Conservation (phyloP, 2,797 vertebrate genomes). For the Loris lydekkerianus region DNA sequence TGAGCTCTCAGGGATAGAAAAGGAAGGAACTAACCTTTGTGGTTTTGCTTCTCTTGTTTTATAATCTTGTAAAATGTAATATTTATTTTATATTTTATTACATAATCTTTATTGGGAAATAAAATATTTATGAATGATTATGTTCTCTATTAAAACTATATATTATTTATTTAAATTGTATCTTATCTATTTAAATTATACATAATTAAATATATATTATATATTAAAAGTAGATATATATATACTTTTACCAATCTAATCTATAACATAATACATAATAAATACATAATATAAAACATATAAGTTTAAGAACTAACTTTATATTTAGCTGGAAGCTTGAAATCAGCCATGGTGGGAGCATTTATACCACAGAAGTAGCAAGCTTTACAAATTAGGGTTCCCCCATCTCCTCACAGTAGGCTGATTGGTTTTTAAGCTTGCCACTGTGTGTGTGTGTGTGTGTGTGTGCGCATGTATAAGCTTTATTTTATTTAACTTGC, state of each 20-base stretch:
- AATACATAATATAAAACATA: slow-evolving; percentile 13
- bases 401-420: neutral
- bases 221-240: slow-evolving; percentile 43
- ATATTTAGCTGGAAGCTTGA: neutral
- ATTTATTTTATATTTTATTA: slow-evolving; percentile 67
- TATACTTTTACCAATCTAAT: slow-evolving; percentile 53
- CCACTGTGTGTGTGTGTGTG: neutral
- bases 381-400: neutral
- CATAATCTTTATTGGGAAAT: slow-evolving; percentile 65
- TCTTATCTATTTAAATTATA: slow-evolving; percentile 60
- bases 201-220: slow-evolving; percentile 66
- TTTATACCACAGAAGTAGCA: slow-evolving; percentile 38
- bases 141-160: slow-evolving; percentile 70
- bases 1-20: slow-evolving; percentile 3
- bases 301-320: neutral
- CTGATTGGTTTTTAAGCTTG: neutral
- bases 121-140: slow-evolving; percentile 72
- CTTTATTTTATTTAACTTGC: neutral
- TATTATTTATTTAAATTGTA: slow-evolving; percentile 72
- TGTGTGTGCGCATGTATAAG: too few species aligned
- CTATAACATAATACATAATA: neutral
- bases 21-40: neutral
- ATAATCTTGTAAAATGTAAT: slow-evolving; percentile 46
- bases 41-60: neutral
- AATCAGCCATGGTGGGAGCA: neutral